A percentile compares a stretch with the other conserved stretches of the same genome.
Conservation (phyloP, 37 sponge, comb jelly and placozoan species). For the Agelas oroides region DNA sequence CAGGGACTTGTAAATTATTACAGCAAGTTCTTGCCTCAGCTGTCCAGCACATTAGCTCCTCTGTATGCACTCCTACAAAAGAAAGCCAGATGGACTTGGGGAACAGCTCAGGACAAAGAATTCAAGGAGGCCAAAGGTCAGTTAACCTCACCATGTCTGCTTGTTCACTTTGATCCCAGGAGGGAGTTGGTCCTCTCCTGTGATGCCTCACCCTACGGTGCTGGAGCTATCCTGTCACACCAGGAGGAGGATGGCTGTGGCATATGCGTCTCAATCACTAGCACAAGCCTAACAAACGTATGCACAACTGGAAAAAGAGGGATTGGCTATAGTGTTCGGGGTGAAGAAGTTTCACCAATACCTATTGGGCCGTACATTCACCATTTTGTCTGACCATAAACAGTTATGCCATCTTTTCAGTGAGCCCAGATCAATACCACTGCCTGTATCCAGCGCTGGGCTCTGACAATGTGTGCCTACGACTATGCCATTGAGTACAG, state of each 20-base stretch:
- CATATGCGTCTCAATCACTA: conserved; percentile 5
- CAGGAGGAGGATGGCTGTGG: conserved; percentile 5
- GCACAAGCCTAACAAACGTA: not conserved
- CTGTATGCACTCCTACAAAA: conserved; percentile 10
- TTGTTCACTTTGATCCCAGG: conserved; percentile 4
- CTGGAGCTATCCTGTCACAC: not conserved
- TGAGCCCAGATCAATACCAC: not conserved
- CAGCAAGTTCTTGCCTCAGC: conserved; percentile 11
- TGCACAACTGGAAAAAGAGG: conserved; percentile 19
- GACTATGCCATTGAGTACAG: conserved; percentile 1
- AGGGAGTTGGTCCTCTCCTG: not conserved
- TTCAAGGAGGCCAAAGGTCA: not conserved
- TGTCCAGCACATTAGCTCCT: conserved; percentile 15
- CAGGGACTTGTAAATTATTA: too few species aligned
- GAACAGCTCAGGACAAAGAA: not conserved
- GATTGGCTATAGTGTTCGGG: conserved; percentile 11
- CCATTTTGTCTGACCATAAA: conserved; percentile 24
- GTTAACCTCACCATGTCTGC: not conserved
- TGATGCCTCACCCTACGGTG: too few species aligned
- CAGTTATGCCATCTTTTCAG: not conserved
- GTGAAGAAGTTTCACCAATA: conserved; percentile 18
- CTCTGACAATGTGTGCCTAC: conserved; percentile 19
- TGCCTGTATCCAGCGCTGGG: conserved; percentile 19
- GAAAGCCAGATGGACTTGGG: conserved; percentile 7
- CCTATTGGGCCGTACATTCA: not conserved